Evolutionary conservation across 2,888 invertebrate genomes (phyloP).

Genomic region (Cylloceria caligata): DNA sequence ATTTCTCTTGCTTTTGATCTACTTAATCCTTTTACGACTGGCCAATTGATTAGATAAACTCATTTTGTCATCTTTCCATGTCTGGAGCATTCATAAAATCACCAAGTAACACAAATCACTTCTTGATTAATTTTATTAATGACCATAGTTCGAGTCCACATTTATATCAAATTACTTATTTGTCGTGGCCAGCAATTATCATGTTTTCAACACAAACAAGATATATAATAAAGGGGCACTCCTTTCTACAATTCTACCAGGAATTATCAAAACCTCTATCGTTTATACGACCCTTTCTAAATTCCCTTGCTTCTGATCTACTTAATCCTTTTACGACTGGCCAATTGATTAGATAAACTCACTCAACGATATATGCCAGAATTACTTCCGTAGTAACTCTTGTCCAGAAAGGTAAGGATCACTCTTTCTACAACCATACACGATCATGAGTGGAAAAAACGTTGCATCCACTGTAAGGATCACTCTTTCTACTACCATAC

Average conservation of each 20-base stretch:
- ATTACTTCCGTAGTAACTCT: constrained; percentile 32
- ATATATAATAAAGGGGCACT: background rate
- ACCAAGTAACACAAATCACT: too few species aligned
- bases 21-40: constrained; percentile 43
- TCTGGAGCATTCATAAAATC: too few species aligned
- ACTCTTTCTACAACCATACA: constrained; percentile 15
- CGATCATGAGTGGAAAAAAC: constrained; percentile 24
- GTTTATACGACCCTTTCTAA: constrained; percentile 8
- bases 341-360: constrained; percentile 50
- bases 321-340: constrained; percentile 43
- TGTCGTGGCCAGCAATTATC: background rate
- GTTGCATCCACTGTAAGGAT: constrained; percentile 33
- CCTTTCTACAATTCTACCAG: background rate
- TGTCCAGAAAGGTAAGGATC: constrained; percentile 24
- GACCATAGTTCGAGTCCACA: too few species aligned
- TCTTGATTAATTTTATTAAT: too few species aligned
- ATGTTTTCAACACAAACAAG: background rate
- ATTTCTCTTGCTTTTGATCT: constrained; percentile 11
- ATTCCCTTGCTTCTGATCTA: constrained; percentile 9
- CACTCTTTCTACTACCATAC: background rate
- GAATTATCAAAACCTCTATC: constrained; percentile 3
- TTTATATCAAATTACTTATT: too few species aligned
- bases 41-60: constrained; percentile 53
- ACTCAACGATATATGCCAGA: constrained; percentile 16
- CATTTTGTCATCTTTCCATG: too few species aligned